Evolutionary conservation across 35 echinoderm and acorn worm genomes (phyloP), one percentile per base, ranked within the genome.

Genomic region (Eucidaris tribuloides): DNA sequence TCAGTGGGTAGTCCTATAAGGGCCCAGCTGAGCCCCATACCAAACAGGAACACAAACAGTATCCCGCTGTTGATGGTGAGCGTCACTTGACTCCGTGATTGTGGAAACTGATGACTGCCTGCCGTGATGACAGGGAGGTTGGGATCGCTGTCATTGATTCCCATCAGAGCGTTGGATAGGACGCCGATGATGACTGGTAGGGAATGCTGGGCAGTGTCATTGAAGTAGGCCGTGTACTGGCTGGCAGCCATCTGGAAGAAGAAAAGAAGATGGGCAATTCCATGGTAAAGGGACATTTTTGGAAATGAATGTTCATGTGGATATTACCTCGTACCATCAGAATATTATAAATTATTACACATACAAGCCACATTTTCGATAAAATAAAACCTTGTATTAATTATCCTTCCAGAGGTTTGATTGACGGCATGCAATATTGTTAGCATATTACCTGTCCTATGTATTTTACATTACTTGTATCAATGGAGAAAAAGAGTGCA

Each of bases 201-300:
- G 3, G 90, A 79, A 31, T 92, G 90, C 43, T 41, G 36, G 42
- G 90, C 78, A 0, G 90, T 87, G 65, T 92, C 90, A 17, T 92
- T 92, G 90, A 82, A 92, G 23, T 62, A 46, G 1, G 79, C 84
- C 2, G 74, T 65, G 45, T 71, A 91, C 23, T 46, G n/a, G 42
- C 38, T 28, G 7, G 43, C 60, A 0, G 7, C 42, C 19, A 29
- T 32, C 77, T 79, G 45, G n/a, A n/a, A n/a, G n/a, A n/a, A n/a
- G n/a, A n/a, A n/a, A n/a, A n/a, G n/a, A n/a, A n/a, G 11, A 55
- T 55, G 11, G n/a, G n/a, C n/a, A n/a, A n/a, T n/a, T n/a, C n/a
- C n/a, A n/a, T n/a, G n/a, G n/a, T n/a, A n/a, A n/a, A n/a, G n/a
- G n/a, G n/a, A n/a, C n/a, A n/a, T n/a, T n/a, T n/a, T n/a, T n/a